Conservation (phyloP, 2,113 vertebrate species). For the Rhinopomastus cyanomelas region DNA sequence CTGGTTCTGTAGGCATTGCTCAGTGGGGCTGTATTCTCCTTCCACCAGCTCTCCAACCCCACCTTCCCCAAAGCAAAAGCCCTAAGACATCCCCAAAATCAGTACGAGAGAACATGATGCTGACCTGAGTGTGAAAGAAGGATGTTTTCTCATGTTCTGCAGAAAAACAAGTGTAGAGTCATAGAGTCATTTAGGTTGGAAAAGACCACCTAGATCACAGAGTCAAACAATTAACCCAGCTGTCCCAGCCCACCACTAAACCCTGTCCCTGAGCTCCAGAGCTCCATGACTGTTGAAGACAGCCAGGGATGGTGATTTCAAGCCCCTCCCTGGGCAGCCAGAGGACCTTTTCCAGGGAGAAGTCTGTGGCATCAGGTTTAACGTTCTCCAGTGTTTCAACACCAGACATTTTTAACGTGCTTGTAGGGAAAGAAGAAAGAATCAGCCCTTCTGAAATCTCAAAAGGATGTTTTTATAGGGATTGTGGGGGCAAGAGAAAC, state of each 20-base stretch:
- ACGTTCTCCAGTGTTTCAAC: not conserved
- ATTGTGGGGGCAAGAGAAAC: not conserved
- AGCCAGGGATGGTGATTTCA: too few relatives aligned
- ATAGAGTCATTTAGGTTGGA: too few relatives aligned
- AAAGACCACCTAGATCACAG: too few relatives aligned
- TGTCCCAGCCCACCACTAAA: too few relatives aligned
- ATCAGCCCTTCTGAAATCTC: not conserved
- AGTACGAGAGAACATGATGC: not conserved
- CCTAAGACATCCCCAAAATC: accelerated
- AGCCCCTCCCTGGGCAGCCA: too few relatives aligned
- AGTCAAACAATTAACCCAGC: too few relatives aligned
- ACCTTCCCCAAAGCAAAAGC: not conserved
- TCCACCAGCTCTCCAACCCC: not conserved
- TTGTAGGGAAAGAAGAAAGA: not conserved
- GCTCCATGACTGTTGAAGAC: too few relatives aligned
- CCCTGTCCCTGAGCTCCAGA: too few relatives aligned
- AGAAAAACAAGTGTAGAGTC: not conserved
- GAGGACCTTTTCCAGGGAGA: too few relatives aligned
- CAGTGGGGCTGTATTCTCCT: not conserved
- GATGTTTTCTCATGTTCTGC: not conserved
- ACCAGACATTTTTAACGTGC: accelerated
- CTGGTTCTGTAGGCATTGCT: not conserved
- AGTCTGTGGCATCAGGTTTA: not conserved
- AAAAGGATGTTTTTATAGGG: not conserved
- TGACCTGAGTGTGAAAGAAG: not conserved